A percentile compares a stretch with the other conserved stretches of the same genome.
Conservation (phyloP, 2,113 vertebrate genomes). For the Sterrhoptilus dennistouni region DNA sequence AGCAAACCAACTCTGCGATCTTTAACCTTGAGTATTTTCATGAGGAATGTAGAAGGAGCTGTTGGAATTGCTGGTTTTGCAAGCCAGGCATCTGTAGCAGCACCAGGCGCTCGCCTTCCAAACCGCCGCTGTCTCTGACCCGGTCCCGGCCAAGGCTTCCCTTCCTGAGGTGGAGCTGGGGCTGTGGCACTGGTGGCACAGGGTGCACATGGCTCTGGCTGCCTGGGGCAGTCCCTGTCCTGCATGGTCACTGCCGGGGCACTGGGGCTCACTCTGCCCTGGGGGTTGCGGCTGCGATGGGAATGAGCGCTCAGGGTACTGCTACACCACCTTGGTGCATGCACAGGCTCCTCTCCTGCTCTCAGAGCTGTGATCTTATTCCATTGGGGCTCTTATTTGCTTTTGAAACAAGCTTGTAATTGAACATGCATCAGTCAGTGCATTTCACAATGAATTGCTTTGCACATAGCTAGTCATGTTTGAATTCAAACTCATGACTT, state of each 20-base stretch:
- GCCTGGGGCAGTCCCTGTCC: background rate
- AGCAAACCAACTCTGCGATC: background rate
- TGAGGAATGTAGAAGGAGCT: background rate
- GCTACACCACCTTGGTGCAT: background rate
- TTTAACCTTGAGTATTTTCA: background rate
- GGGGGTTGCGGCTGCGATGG: background rate
- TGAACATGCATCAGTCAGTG: conserved; percentile 48
- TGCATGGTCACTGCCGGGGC: background rate
- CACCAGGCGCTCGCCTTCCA: background rate
- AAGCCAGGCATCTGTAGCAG: background rate
- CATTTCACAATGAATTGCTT: conserved; percentile 61
- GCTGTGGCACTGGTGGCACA: background rate
- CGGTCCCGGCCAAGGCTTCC: fast-evolving
- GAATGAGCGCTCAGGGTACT: background rate
- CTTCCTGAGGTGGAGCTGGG: background rate
- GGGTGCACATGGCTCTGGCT: background rate
- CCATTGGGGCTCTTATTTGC: conserved; percentile 8
- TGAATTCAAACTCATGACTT: conserved; percentile 56
- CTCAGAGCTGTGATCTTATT: conserved; percentile 13
- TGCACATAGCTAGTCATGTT: conserved; percentile 47
- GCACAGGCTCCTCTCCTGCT: background rate
- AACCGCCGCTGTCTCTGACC: fast-evolving
- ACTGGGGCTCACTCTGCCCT: background rate
- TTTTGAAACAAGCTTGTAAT: conserved; percentile 43
- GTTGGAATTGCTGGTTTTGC: background rate